A percentile compares a stretch with the other conserved stretches of the same genome.
Evolutionary conservation across 1,140 invertebrate genomes (phyloP).

Genomic region (Drosophila tsacasi): DNA sequence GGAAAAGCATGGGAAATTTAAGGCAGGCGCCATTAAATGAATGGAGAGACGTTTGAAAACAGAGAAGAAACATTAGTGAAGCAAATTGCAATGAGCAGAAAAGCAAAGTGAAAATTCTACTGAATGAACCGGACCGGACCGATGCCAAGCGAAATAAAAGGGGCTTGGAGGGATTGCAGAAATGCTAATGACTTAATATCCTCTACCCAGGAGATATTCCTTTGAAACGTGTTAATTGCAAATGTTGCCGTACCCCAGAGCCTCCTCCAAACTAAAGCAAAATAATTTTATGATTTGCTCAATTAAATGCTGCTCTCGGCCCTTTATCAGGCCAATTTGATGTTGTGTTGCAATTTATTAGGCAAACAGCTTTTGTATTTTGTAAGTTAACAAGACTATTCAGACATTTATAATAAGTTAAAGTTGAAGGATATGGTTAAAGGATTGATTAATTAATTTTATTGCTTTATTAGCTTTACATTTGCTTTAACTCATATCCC

Average conservation of each 20-base stretch:
- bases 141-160: slow-evolving; percentile 11
- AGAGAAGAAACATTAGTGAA: slow-evolving; percentile 63
- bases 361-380: background rate
- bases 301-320: slow-evolving; percentile 36
- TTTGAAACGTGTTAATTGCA: slow-evolving; percentile 53
- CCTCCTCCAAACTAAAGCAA: slow-evolving; percentile 21
- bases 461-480: too few relatives aligned
- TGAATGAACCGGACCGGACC: slow-evolving; percentile 15
- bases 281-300: slow-evolving; percentile 47
- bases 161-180: slow-evolving; percentile 11
- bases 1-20: slow-evolving; percentile 51
- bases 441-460: background rate
- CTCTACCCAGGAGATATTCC: slow-evolving; percentile 28
- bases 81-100: slow-evolving; percentile 55
- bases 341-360: slow-evolving; percentile 5
- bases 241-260: slow-evolving; percentile 19
- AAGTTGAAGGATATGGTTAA: background rate
- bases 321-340: slow-evolving; percentile 29
- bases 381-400: background rate
- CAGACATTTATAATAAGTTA: background rate
- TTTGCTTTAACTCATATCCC: background rate
- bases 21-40: slow-evolving; percentile 62
- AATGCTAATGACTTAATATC: slow-evolving; percentile 58
- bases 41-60: slow-evolving; percentile 55
- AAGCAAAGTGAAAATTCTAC: slow-evolving; percentile 25